These are phyloP conservation scores for Passer montanus DNA, from an alignment of 2,113 vertebrate genomes.

Conservation along the genomic window DNA sequence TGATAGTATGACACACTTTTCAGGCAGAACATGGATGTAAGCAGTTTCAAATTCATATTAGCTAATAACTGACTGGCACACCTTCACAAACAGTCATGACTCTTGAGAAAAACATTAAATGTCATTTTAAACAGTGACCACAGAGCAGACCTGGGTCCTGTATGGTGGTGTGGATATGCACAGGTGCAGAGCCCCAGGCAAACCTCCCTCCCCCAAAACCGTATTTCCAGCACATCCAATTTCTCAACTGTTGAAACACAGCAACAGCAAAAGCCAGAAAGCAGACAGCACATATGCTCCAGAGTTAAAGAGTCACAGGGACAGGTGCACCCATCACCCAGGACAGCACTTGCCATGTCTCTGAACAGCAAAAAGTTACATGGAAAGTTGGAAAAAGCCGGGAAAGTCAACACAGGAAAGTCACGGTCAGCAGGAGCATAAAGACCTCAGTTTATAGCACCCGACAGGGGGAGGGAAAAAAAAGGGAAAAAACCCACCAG, in stretches of 20 bases:
- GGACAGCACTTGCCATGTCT: neutral
- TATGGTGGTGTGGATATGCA: rapidly evolving
- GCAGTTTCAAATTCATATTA: neutral
- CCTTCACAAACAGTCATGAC: neutral
- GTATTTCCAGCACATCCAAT: neutral
- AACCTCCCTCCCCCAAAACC: neutral
- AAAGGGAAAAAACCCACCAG: neutral
- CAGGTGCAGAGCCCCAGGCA: neutral
- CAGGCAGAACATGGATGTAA: neutral
- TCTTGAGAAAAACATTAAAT: neutral
- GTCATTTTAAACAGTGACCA: neutral
- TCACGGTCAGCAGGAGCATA: neutral
- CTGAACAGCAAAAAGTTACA: neutral
- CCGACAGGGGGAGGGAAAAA: neutral
- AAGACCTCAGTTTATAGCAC: neutral
- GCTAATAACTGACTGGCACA: neutral
- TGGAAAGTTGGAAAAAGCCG: neutral
- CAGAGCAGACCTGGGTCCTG: rapidly evolving
- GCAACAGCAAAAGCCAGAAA: neutral
- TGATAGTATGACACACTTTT: neutral
- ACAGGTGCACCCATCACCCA: neutral
- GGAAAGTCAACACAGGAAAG: neutral
- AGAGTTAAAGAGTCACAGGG: neutral
- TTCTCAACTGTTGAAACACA: neutral
- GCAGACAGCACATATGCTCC: neutral